Evolutionary conservation across 23 tunicate genomes (phyloP).

Genomic region (Diplosoma virens): DNA sequence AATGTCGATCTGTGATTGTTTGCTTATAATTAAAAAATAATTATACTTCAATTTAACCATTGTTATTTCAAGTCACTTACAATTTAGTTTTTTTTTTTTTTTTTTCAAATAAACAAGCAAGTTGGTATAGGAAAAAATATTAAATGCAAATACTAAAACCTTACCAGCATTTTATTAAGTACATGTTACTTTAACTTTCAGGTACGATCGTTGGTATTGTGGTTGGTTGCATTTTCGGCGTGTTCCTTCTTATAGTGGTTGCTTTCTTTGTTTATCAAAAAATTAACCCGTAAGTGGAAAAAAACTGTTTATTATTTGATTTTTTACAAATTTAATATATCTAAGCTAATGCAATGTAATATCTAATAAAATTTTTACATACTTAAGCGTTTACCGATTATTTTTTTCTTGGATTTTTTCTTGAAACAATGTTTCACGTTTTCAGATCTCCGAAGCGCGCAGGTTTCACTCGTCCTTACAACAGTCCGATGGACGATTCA

Average conservation of each 20-base stretch:
- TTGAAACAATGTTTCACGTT: too few species aligned
- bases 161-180: too few species aligned
- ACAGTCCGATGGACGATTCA: constrained; percentile 47
- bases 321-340: background rate
- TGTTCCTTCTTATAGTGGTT: constrained; percentile 8
- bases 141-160: too few species aligned
- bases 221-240: constrained; percentile 51
- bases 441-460: background rate
- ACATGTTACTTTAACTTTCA: too few species aligned
- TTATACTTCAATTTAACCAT: too few species aligned
- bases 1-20: too few species aligned
- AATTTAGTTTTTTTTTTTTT: too few species aligned
- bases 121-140: too few species aligned
- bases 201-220: constrained; percentile 85
- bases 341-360: background rate
- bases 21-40: too few species aligned
- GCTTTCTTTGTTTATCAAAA: constrained; percentile 16
- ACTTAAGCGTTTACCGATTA: background rate
- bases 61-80: too few species aligned
- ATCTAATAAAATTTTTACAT: too few species aligned
- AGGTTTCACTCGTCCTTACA: constrained; percentile 32
- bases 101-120: too few species aligned
- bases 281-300: background rate
- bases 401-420: background rate
- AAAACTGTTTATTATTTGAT: background rate